Conservation (phyloP, 1,140 invertebrate species). For the Rhyzopertha dominica region DNA sequence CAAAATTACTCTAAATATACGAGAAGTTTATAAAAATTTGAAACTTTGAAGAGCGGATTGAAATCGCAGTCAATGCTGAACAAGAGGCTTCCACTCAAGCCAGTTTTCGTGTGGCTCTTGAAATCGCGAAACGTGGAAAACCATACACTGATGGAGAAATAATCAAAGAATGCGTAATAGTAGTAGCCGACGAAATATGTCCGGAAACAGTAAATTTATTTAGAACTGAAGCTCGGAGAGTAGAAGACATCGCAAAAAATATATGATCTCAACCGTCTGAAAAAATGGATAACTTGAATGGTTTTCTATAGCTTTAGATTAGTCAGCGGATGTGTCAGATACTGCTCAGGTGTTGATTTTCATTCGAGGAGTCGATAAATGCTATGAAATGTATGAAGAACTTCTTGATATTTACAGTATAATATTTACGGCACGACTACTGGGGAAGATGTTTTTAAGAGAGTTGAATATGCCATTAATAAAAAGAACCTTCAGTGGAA, state of each 20-base stretch:
- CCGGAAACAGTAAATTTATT: conserved; percentile 32
- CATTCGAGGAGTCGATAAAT: conserved; percentile 25
- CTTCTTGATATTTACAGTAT: conserved; percentile 22
- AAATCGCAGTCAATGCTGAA: conserved; percentile 21
- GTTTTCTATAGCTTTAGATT: conserved; percentile 21
- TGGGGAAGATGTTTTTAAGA: conserved; percentile 28
- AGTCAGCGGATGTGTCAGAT: conserved; percentile 29
- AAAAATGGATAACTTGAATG: conserved; percentile 19
- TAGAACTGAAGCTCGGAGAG: conserved; percentile 24
- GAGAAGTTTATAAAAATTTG: conserved; percentile 24
- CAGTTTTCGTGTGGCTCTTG: conserved; percentile 19
- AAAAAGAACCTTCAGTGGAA: conserved; percentile 22
- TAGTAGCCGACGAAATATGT: conserved; percentile 38
- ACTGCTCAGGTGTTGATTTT: conserved; percentile 26
- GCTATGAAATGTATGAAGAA: conserved; percentile 27
- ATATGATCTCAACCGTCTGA: conserved; percentile 35
- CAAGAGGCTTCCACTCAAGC: conserved; percentile 20
- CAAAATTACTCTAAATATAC: conserved; percentile 28
- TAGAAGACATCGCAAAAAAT: conserved; percentile 32
- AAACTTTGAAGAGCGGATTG: conserved; percentile 18
- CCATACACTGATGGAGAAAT: conserved; percentile 39
- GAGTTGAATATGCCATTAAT: conserved; percentile 20
- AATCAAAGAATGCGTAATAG: conserved; percentile 36
- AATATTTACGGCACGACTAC: conserved; percentile 26
- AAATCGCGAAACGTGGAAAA: conserved; percentile 35